Evolutionary conservation across 2,797 vertebrate species (phyloP).

Genomic region (Megalops cyprinoides): DNA sequence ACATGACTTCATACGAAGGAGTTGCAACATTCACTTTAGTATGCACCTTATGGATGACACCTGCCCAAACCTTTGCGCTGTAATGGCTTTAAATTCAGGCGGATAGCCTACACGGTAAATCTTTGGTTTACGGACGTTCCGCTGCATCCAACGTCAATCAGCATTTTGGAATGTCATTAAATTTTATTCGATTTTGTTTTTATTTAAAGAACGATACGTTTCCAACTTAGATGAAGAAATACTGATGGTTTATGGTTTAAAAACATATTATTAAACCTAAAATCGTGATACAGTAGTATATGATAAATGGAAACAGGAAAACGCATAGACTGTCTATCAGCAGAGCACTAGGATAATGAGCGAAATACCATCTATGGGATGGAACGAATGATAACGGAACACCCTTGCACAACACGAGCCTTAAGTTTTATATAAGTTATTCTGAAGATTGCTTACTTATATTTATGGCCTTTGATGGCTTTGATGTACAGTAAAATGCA

Average conservation of each 20-base stretch:
- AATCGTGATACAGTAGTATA: not conserved
- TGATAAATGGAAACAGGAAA: not conserved
- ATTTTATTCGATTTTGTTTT: not conserved
- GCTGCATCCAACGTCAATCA: not conserved
- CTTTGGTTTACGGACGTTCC: not conserved
- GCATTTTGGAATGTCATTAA: not conserved
- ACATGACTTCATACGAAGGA: not conserved
- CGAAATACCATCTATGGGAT: slow-evolving; percentile 3
- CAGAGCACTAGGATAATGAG: not conserved
- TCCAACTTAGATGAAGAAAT: not conserved
- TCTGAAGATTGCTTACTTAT: not conserved
- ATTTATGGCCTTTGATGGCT: no score
- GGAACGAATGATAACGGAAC: not conserved
- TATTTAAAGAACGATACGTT: not conserved
- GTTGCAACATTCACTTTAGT: not conserved
- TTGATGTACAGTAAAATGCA: no score
- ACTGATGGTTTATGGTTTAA: not conserved
- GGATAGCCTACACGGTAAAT: not conserved
- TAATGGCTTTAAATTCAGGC: not conserved
- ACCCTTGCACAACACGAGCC: not conserved
- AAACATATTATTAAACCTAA: not conserved
- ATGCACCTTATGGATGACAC: not conserved
- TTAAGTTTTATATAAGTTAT: not conserved
- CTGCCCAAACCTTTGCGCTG: not conserved
- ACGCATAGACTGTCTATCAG: not conserved